These are phyloP conservation scores for Encarsia formosa DNA, from an alignment of 2,888 invertebrate genomes.

Conservation along the genomic window DNA sequence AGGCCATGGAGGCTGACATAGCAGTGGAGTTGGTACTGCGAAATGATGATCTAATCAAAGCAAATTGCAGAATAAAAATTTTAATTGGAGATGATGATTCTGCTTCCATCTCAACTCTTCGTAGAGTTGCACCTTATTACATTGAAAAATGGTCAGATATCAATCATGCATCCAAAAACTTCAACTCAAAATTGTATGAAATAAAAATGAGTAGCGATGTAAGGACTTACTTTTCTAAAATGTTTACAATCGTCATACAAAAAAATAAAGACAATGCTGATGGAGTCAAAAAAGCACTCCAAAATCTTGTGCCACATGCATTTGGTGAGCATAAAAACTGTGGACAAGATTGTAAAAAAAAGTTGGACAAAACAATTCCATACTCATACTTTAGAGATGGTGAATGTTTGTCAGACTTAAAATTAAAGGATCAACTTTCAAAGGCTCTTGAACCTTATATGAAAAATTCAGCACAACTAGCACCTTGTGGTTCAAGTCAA, in stretches of 20 bases:
- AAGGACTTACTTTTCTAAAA: conserved; percentile 18
- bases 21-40: conserved; percentile 7
- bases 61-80: conserved; percentile 1
- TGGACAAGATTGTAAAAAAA: background rate
- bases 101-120: conserved; percentile 1
- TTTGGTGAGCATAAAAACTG: conserved; percentile 6
- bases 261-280: background rate
- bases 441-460: background rate
- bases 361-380: background rate
- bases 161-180: conserved; percentile 3
- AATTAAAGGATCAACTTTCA: background rate
- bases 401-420: background rate
- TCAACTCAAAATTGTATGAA: conserved; percentile 19
- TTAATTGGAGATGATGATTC: conserved; percentile 16
- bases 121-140: conserved; percentile 6
- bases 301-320: conserved; percentile 8
- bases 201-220: conserved; percentile 14
- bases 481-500: background rate
- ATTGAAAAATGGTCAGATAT: conserved; percentile 29
- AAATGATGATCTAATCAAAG: conserved; percentile 3
- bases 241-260: conserved; percentile 4
- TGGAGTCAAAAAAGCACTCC: background rate
- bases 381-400: background rate
- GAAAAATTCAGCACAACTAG: background rate
- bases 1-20: conserved; percentile 16